Percentiles rank a stretch among this genome's conserved stretches.
These are phyloP conservation scores for Phortica variegata DNA, from an alignment of 1,140 invertebrate species.

Conservation along the genomic window DNA sequence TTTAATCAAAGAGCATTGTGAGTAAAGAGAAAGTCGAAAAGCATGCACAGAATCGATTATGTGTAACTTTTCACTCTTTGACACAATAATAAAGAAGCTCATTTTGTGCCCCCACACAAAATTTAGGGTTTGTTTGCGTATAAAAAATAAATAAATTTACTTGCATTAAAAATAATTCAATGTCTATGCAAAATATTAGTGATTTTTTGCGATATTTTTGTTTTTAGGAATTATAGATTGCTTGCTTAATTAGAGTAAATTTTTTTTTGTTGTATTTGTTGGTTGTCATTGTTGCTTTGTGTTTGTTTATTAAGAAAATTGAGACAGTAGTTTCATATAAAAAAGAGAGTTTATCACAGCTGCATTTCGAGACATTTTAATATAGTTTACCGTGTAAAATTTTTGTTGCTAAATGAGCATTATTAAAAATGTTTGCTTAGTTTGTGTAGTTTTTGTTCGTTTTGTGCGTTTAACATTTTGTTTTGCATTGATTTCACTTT, in stretches of 20 bases:
- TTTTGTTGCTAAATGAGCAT: conserved; percentile 16
- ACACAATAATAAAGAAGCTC: too few relatives aligned
- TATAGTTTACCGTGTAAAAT: too few relatives aligned
- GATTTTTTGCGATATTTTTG: conserved; percentile 4
- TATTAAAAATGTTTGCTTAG: too few relatives aligned
- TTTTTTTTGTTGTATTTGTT: neutral
- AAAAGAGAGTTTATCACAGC: conserved; percentile 54
- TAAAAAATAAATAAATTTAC: too few relatives aligned
- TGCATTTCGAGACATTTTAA: conserved; percentile 51
- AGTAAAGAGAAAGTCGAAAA: too few relatives aligned
- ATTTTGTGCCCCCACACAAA: conserved; percentile 27
- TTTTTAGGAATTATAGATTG: neutral
- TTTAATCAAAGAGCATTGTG: too few relatives aligned
- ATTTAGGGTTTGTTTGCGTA: neutral
- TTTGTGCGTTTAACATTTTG: too few relatives aligned
- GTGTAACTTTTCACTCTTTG: too few relatives aligned
- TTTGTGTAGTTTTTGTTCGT: conserved; percentile 10
- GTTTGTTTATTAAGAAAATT: conserved; percentile 18
- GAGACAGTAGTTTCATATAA: conserved; percentile 40
- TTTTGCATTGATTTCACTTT: conserved; percentile 2
- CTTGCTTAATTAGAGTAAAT: conserved; percentile 1
- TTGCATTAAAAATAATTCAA: conserved; percentile 35
- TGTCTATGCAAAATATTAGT: conserved; percentile 19
- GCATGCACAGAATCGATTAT: too few relatives aligned
- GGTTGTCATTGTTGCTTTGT: conserved; percentile 12